Conservation (phyloP, 2,113 vertebrate species). For the Theristicus caerulescens region DNA sequence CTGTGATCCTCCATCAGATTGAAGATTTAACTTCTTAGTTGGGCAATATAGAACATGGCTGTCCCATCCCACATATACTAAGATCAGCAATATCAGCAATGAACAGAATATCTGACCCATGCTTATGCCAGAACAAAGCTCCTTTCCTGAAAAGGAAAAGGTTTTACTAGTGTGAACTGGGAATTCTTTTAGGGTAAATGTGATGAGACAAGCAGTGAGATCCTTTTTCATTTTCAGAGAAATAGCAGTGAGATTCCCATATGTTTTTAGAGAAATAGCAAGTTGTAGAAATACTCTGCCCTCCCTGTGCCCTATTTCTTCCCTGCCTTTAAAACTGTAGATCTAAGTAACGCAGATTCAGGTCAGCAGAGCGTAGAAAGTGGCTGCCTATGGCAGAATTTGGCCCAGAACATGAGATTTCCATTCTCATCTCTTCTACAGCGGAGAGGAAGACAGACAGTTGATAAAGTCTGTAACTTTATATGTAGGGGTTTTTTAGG, state of each 20-base stretch:
- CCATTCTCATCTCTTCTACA: neutral
- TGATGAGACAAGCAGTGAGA: neutral
- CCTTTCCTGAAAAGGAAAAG: neutral
- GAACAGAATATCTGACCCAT: neutral
- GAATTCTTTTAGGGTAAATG: neutral
- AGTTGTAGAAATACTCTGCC: neutral
- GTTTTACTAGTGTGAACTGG: neutral
- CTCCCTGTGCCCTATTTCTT: neutral
- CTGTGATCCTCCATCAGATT: neutral
- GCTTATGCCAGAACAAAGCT: neutral
- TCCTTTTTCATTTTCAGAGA: neutral
- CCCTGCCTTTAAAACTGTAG: neutral
- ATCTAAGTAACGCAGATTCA: neutral
- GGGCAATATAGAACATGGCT: neutral
- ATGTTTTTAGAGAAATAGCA: neutral
- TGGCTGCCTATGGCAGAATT: neutral
- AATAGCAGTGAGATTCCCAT: neutral
- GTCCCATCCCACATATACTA: neutral
- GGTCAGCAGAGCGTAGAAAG: neutral
- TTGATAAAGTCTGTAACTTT: neutral
- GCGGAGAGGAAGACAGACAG: neutral
- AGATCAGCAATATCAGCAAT: neutral
- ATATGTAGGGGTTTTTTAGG: fast-evolving
- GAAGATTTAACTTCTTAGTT: neutral
- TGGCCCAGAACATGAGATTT: neutral